Base-by-base conservation (phyloP, 2,888 invertebrate genomes). In the Calameuta pallipes region DNA sequence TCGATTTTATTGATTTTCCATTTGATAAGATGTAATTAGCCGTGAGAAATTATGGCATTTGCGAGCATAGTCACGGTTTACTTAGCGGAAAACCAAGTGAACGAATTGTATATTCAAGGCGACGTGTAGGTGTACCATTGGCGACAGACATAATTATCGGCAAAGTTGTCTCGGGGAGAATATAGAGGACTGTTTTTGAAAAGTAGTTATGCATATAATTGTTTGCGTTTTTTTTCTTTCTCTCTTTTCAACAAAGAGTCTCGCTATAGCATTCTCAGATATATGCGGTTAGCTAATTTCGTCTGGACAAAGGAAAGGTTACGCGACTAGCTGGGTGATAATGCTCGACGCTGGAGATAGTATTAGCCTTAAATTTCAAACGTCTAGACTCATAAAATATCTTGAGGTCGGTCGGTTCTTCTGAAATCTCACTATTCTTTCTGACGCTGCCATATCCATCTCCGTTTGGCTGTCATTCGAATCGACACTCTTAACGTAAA, bases 1-100 rank as follows among this genome's bases (percentile, higher is more conserved):
- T 56, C 73, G n/a, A 76, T 73, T 15, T 73, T 75, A 75, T 80
- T 73, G 35, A 79, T 79, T 56, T 56, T 56, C 2, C 56, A 56
- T 56, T 56, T 23, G 23, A 56, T 56, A 23, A 9, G 56, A 23
- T 56, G 56, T 56, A 56, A 56, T 23, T 56, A 23, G 23, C 23
- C 56, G 56, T 56, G 56, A 56, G 23, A 23, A 56, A 23, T 23
- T 56, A 23, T 23, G 23, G 23, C 23, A 9, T 56, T 23, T 23
- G 56, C 56, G 56, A 56, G 56, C 23, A 23, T 23, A 56, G 23
- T 9, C 9, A 23, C 2, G 56, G 56, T 56, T 56, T 56, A 56
- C 23, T 56, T 23, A 56, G 9, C 56, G 56, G 56, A 9, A 23
- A 56, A 23, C 56, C 56, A 23, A 9, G 23, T 9, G 56, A 56